These are phyloP conservation scores for Bujurquina vittata DNA, from an alignment of 2,113 vertebrate genomes.

Conservation along the genomic window DNA sequence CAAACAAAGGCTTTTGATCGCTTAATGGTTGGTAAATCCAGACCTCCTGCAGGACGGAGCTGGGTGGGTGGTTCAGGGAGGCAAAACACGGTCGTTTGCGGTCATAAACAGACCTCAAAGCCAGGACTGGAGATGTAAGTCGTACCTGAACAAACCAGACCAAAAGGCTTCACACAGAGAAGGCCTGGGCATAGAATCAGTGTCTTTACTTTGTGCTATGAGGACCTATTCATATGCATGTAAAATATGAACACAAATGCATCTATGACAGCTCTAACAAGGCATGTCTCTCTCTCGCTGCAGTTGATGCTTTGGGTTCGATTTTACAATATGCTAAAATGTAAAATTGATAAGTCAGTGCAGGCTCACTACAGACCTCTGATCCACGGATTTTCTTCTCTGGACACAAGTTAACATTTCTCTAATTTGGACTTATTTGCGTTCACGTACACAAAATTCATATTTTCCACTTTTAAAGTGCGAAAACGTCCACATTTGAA, in stretches of 20 bases:
- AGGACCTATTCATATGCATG: not conserved
- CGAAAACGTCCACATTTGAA: too few species aligned
- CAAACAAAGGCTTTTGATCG: constrained; percentile 54
- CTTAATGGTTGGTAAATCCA: constrained; percentile 58
- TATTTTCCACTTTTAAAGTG: too few species aligned
- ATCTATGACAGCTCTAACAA: not conserved
- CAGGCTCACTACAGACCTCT: too few species aligned
- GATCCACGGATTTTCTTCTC: too few species aligned
- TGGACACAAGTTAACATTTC: too few species aligned
- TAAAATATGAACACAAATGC: not conserved
- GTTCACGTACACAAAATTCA: too few species aligned
- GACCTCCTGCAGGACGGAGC: constrained; percentile 37
- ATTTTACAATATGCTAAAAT: too few species aligned
- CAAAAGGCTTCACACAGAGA: not conserved
- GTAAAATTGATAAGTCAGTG: too few species aligned
- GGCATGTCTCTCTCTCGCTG: too few species aligned
- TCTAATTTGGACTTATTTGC: too few species aligned
- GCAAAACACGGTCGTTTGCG: constrained; percentile 14
- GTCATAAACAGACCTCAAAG: constrained; percentile 6
- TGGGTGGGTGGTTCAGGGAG: constrained; percentile 28
- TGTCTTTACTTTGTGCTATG: not conserved
- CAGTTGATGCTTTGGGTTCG: too few species aligned
- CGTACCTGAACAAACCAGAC: not conserved
- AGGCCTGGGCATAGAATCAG: not conserved
- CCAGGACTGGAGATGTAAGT: not conserved